Evolutionary conservation across 2,113 vertebrate genomes (phyloP).

Genomic region (Nerophis lumbriciformis): DNA sequence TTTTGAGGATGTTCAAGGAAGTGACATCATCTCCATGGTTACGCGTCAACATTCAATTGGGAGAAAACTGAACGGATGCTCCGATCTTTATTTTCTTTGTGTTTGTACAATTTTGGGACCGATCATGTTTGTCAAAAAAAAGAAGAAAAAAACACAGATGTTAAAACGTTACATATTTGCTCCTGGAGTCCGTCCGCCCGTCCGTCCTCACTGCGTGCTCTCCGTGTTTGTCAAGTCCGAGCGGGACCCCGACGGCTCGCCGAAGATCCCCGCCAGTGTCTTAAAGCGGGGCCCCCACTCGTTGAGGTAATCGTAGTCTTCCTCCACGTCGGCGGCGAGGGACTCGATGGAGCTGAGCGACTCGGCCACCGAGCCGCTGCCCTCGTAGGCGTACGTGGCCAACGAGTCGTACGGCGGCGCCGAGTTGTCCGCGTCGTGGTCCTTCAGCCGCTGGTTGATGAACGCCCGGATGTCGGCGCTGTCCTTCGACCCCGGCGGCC

Average conservation of each 20-base stretch:
- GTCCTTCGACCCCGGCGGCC: conserved; percentile 70
- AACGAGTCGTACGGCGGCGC: conserved; percentile 94
- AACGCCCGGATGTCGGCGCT: conserved; percentile 89
- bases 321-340: conserved; percentile 74
- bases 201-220: conserved; percentile 66
- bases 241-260: conserved; percentile 76
- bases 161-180: conserved; percentile 35
- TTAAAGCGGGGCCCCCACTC: conserved; percentile 96
- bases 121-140: conserved; percentile 11
- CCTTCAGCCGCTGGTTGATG: conserved; percentile 85
- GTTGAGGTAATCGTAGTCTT: conserved; percentile 89
- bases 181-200: conserved; percentile 37
- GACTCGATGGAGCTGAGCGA: conserved; percentile 95
- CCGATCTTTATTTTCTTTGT: conserved; percentile 10
- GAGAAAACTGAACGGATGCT: conserved; percentile 43
- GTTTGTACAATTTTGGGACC: conserved; percentile 53
- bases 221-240: conserved; percentile 60
- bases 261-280: conserved; percentile 92
- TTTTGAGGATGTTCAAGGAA: conserved; percentile 72
- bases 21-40: conserved; percentile 55
- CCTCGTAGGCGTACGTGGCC: conserved; percentile 95
- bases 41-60: conserved; percentile 44
- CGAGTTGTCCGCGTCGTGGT: conserved; percentile 82
- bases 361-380: conserved; percentile 86
- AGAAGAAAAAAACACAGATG: neutral